Evolutionary conservation across 2,888 invertebrate genomes (phyloP).

Genomic region (Melinaea marsaeus): DNA sequence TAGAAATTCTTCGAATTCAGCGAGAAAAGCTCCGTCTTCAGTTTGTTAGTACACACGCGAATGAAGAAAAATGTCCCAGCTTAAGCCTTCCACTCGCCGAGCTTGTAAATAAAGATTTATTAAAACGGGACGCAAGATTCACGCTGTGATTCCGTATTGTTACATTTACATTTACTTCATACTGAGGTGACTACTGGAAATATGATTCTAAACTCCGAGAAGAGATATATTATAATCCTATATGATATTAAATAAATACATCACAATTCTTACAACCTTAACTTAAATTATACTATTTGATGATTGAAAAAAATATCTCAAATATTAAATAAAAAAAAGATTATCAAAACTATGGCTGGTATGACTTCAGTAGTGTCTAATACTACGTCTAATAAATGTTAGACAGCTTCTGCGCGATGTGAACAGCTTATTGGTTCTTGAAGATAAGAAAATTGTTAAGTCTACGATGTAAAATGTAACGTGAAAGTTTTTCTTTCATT

Average conservation of each 20-base stretch:
- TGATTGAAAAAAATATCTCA: no score
- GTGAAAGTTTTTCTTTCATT: no score
- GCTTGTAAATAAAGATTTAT: conserved; percentile 76
- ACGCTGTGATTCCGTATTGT: conserved; percentile 53
- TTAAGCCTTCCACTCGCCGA: conserved; percentile 71
- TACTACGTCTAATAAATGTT: no score
- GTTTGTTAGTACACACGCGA: conserved; percentile 71
- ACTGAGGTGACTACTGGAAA: conserved; percentile 4
- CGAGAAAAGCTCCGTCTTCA: conserved; percentile 48
- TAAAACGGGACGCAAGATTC: conserved; percentile 68
- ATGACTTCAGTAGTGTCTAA: no score
- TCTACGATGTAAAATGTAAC: no score
- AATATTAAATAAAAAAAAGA: no score
- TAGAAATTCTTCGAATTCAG: conserved; percentile 58
- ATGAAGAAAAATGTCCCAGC: conserved; percentile 76
- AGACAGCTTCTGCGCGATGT: no score
- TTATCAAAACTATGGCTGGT: no score
- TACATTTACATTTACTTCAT: conserved; percentile 19
- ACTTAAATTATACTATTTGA: no score
- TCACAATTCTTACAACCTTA: no score
- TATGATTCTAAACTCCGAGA: neutral
- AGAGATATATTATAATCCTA: neutral
- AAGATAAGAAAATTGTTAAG: no score
- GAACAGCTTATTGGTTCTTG: no score
- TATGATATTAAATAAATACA: neutral